Conservation (phyloP, 2,888 invertebrate species). For the Oligia fasciuncula region DNA sequence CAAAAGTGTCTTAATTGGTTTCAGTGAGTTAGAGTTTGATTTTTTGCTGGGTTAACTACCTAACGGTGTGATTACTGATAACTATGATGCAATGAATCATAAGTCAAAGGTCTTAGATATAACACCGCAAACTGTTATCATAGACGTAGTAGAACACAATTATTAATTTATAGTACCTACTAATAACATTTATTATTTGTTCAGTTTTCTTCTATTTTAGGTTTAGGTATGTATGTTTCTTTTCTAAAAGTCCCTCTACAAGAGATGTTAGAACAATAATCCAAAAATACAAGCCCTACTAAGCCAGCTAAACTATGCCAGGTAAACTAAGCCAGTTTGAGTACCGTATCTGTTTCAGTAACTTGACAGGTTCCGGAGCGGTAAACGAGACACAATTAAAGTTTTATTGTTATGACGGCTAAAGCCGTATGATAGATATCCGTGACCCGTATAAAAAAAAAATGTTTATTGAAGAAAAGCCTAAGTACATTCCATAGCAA, state of each 20-base stretch:
- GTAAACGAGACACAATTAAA: background rate
- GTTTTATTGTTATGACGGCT: too few relatives aligned
- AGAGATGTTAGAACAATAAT: background rate
- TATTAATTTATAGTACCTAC: constrained; percentile 1
- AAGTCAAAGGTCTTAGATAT: constrained; percentile 31
- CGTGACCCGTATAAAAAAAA: too few relatives aligned
- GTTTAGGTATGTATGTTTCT: background rate
- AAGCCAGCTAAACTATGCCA: background rate
- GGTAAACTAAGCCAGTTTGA: background rate
- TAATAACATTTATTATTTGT: constrained; percentile 47
- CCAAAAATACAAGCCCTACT: background rate
- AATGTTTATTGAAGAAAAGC: too few relatives aligned
- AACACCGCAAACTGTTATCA: constrained; percentile 22
- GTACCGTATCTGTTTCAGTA: background rate
- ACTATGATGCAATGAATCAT: constrained; percentile 45
- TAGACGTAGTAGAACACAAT: constrained; percentile 38
- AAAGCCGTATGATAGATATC: too few relatives aligned
- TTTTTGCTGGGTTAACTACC: background rate
- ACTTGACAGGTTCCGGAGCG: background rate
- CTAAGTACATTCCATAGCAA: too few relatives aligned
- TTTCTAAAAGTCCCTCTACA: background rate
- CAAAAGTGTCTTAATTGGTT: background rate
- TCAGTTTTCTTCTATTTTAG: constrained; percentile 25
- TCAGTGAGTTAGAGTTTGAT: background rate
- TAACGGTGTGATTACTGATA: background rate